Evolutionary conservation across 2,797 vertebrate species (phyloP).

Genomic region (Rhadinocentrus ornatus): DNA sequence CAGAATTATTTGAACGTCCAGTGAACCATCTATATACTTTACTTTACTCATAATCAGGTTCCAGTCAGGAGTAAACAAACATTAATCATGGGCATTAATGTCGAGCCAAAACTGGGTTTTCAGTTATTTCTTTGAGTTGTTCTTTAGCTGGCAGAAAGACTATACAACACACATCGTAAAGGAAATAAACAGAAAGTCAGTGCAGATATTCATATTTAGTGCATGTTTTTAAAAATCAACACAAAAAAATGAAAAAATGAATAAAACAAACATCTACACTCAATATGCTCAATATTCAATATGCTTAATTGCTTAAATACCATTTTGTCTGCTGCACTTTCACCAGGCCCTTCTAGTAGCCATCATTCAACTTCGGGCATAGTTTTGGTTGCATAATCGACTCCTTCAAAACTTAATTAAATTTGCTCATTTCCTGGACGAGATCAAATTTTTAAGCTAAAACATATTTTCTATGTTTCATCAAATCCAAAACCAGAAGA

Average conservation of each 20-base stretch:
- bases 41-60: not conserved
- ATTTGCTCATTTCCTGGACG: too few species aligned
- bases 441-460: too few species aligned
- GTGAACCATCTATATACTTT: not conserved
- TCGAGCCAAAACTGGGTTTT: not conserved
- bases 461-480: not conserved
- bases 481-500: not conserved
- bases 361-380: too few species aligned
- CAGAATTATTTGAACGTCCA: not conserved
- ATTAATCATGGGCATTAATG: not conserved
- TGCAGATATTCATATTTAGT: not conserved
- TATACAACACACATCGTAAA: not conserved
- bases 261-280: too few species aligned
- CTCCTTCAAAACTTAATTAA: too few species aligned
- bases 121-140: not conserved
- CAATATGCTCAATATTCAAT: not conserved
- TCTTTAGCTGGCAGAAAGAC: not conserved
- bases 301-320: not conserved
- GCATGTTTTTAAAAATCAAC: not conserved
- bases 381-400: too few species aligned
- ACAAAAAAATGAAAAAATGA: not conserved
- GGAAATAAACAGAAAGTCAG: not conserved
- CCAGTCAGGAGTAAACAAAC: not conserved
- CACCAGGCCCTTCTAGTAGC: too few species aligned
- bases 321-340: not conserved